phyloP scores from a whole-genome alignment of 1,140 invertebrate species.

The Oryzaephilus surinamensis region DNA sequence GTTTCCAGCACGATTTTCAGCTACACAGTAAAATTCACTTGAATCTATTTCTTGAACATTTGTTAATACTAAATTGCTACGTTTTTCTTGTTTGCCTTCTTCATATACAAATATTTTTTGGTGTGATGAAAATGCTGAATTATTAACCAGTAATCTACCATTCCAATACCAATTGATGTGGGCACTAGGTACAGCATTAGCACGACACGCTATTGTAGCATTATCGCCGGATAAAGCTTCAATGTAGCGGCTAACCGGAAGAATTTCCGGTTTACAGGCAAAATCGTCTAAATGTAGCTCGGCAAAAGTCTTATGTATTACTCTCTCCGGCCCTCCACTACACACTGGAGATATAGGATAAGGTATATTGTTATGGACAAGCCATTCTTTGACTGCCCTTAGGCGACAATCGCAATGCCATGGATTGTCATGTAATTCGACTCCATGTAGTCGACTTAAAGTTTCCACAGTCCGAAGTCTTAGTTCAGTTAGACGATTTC shows the following conservation, averaged over 20 bases:
- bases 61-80: conserved; percentile 69
- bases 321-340: conserved; percentile 51
- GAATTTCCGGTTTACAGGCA: conserved; percentile 75
- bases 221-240: conserved; percentile 72
- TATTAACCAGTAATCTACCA: conserved; percentile 66
- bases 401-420: conserved; percentile 85
- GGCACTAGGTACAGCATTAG: conserved; percentile 70
- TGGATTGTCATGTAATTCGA: conserved; percentile 82
- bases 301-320: conserved; percentile 57
- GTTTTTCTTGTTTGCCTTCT: conserved; percentile 60
- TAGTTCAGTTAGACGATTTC: conserved; percentile 65
- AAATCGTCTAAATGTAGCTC: conserved; percentile 73
- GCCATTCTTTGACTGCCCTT: conserved; percentile 71
- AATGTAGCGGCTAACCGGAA: conserved; percentile 61
- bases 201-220: conserved; percentile 69
- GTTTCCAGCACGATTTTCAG: conserved; percentile 82
- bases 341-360: conserved; percentile 66
- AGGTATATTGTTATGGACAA: conserved; percentile 72
- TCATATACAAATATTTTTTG: conserved; percentile 73
- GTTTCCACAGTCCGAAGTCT: conserved; percentile 60
- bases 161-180: conserved; percentile 81
- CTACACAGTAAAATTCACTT: conserved; percentile 82
- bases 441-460: conserved; percentile 58
- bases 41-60: conserved; percentile 81
- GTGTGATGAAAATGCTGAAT: conserved; percentile 66